Evolutionary conservation across 64 coral and sea anemone species (phyloP).

Genomic region (Platygyra sinensis): DNA sequence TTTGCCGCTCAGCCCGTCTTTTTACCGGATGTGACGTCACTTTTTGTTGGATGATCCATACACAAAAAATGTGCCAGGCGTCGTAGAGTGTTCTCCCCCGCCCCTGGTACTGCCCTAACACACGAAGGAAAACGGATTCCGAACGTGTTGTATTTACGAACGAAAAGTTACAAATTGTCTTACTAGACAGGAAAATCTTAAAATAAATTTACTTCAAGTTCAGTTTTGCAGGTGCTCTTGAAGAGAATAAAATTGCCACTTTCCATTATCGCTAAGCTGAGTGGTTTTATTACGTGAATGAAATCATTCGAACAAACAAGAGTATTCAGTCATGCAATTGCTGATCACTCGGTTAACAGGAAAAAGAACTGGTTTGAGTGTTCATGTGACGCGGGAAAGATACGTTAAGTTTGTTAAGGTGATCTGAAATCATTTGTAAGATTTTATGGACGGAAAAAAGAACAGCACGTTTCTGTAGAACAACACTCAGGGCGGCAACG

Average conservation of each 20-base stretch:
- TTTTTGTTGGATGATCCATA: too few relatives aligned
- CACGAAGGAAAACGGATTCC: too few relatives aligned
- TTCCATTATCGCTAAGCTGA: background rate
- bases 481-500: background rate
- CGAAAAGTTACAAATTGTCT: too few relatives aligned
- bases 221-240: background rate
- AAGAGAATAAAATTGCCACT: background rate
- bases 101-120: too few relatives aligned
- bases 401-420: background rate
- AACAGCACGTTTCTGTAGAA: background rate
- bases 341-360: slow-evolving; percentile 4
- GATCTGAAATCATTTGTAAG: background rate
- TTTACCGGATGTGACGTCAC: too few relatives aligned
- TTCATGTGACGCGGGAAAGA: background rate
- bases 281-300: background rate
- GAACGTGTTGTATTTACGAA: too few relatives aligned
- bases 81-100: too few relatives aligned
- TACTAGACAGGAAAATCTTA: too few relatives aligned
- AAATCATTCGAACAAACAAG: background rate
- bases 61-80: too few relatives aligned
- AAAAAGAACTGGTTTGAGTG: background rate
- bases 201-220: too few relatives aligned
- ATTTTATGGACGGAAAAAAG: background rate
- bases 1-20: too few relatives aligned
- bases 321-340: background rate